Percentiles rank a stretch among this genome's conserved stretches.
Conservation (phyloP, 2,113 vertebrate genomes). For the Pelusios castaneus region DNA sequence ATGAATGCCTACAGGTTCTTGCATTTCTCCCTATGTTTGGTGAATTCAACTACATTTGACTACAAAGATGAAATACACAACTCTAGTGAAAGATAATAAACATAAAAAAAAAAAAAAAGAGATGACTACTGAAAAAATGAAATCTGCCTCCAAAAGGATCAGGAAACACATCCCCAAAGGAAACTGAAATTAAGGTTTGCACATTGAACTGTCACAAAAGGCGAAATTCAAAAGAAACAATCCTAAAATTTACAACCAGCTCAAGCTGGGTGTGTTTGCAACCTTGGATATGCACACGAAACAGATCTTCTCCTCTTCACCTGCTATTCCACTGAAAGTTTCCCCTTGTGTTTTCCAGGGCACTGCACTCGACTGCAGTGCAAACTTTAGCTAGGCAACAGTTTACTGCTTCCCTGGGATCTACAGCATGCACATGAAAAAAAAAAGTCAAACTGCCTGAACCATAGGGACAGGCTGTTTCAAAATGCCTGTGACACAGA, state of each 20-base stretch:
- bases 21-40: neutral
- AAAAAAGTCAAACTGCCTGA: no score
- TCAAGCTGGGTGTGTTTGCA: neutral
- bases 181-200: accelerated
- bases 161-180: neutral
- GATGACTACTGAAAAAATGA: accelerated
- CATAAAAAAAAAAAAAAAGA: no score
- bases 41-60: neutral
- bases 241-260: neutral
- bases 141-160: neutral
- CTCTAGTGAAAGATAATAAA: accelerated
- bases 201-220: neutral
- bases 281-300: neutral
- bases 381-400: neutral
- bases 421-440: neutral
- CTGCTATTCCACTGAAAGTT: neutral
- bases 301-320: neutral
- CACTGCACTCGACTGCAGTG: neutral
- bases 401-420: neutral
- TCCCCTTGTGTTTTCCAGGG: neutral
- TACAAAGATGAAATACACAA: accelerated
- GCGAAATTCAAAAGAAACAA: accelerated
- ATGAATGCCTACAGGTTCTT: neutral
- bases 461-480: neutral
- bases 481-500: neutral